phyloP scores from a whole-genome alignment of 2,888 invertebrate genomes.

The Dendrolimus houi region DNA sequence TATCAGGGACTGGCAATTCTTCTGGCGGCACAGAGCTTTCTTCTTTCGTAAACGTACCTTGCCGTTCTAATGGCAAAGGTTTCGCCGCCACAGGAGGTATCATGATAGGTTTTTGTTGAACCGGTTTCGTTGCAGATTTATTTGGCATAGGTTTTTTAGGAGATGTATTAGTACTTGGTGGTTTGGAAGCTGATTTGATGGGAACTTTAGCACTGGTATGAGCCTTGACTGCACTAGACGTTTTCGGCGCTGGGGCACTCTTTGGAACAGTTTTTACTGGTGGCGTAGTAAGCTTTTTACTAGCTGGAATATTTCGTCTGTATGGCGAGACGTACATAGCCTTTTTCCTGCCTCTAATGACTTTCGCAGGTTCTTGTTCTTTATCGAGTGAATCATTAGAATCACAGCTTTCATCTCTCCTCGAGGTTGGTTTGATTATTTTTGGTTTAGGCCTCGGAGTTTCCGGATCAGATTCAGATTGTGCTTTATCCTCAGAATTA shows the following conservation, averaged over 20 bases:
- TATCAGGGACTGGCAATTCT: constrained; percentile 50
- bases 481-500: constrained; percentile 73
- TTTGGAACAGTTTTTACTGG: constrained; percentile 29
- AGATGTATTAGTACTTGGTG: constrained; percentile 43
- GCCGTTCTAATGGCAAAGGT: constrained; percentile 81
- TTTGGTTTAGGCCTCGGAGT: constrained; percentile 70
- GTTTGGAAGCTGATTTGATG: constrained; percentile 35
- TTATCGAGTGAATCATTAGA: constrained; percentile 63
- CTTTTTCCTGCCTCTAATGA: constrained; percentile 80
- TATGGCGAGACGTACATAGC: constrained; percentile 81
- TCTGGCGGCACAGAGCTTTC: constrained; percentile 70
- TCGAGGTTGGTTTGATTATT: constrained; percentile 72
- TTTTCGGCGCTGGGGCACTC: constrained; percentile 25
- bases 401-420: constrained; percentile 58
- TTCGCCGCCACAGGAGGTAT: constrained; percentile 40
- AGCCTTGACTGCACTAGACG: constrained; percentile 34
- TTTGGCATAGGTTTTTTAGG: constrained; percentile 51
- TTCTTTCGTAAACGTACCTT: constrained; percentile 95
- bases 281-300: constrained; percentile 40
- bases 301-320: constrained; percentile 44
- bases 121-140: constrained; percentile 42
- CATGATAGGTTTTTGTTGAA: constrained; percentile 32
- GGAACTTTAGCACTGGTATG: constrained; percentile 44
- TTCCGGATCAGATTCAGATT: constrained; percentile 63
- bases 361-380: constrained; percentile 68